Conservation (phyloP, 2,113 vertebrate species). For the Pantherophis guttatus region DNA sequence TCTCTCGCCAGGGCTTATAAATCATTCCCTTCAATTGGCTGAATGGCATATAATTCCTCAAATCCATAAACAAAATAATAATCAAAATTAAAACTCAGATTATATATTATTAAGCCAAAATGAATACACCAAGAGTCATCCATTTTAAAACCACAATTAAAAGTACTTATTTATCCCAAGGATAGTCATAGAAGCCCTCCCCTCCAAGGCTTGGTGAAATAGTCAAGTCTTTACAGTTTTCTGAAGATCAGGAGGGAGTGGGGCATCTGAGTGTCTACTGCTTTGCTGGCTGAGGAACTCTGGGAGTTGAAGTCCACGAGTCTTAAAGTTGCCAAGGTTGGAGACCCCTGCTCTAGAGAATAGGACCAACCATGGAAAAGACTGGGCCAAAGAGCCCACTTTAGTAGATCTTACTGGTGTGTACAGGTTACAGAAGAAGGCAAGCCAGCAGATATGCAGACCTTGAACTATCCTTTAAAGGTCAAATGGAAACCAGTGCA, state of each 20-base stretch:
- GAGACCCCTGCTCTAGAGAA: neutral
- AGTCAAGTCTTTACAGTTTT: neutral
- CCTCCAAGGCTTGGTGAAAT: neutral
- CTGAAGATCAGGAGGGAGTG: neutral
- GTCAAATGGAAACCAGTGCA: neutral
- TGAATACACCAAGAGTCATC: neutral
- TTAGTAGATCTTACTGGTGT: neutral
- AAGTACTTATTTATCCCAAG: neutral
- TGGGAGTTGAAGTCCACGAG: too few species aligned
- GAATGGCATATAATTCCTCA: neutral
- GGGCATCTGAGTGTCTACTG: neutral
- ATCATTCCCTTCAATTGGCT: neutral
- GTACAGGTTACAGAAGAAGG: neutral
- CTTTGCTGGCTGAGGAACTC: too few species aligned
- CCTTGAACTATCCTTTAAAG: neutral
- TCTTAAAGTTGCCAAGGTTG: too few species aligned
- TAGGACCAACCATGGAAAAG: neutral
- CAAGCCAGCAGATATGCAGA: neutral
- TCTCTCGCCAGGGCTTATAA: neutral
- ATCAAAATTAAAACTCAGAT: neutral
- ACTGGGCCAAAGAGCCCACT: neutral
- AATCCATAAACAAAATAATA: neutral
- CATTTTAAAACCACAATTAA: neutral
- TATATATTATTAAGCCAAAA: neutral
- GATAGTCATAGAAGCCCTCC: neutral